Conservation (phyloP, 2,113 vertebrate genomes). For the Daubentonia madagascariensis region DNA sequence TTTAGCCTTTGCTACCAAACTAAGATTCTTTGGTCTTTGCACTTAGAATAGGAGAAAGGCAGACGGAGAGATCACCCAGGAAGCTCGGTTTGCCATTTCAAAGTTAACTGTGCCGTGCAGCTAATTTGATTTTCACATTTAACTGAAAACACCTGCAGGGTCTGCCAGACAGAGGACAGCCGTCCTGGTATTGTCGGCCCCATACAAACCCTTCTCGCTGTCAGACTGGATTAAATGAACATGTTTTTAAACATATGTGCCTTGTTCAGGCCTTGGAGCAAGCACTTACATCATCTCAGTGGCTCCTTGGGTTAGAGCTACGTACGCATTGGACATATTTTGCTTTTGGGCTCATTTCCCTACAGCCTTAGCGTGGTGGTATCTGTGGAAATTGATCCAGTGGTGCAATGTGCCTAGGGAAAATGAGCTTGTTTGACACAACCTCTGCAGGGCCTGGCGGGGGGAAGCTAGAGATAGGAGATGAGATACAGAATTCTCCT, state of each 20-base stretch:
- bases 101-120: not conserved
- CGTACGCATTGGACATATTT: not conserved
- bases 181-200: not conserved
- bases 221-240: not conserved
- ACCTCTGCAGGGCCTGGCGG: not conserved
- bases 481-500: not conserved
- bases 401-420: not conserved
- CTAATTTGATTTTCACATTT: conserved; percentile 70
- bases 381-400: not conserved
- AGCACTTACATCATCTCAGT: not conserved
- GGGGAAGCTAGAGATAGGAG: not conserved
- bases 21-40: not conserved
- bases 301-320: not conserved
- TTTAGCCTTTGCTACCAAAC: not conserved
- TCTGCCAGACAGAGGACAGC: not conserved
- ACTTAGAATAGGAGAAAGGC: not conserved
- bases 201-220: not conserved
- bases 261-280: not conserved
- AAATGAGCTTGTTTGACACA: not conserved
- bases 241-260: not conserved
- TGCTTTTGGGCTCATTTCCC: not conserved
- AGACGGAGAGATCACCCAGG: not conserved
- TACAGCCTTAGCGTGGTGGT: not conserved
- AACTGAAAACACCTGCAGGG: conserved; percentile 69
- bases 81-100: conserved; percentile 32